phyloP scores from a whole-genome alignment of 2,888 invertebrate species.

The Acanthosoma haemorrhoidale region DNA sequence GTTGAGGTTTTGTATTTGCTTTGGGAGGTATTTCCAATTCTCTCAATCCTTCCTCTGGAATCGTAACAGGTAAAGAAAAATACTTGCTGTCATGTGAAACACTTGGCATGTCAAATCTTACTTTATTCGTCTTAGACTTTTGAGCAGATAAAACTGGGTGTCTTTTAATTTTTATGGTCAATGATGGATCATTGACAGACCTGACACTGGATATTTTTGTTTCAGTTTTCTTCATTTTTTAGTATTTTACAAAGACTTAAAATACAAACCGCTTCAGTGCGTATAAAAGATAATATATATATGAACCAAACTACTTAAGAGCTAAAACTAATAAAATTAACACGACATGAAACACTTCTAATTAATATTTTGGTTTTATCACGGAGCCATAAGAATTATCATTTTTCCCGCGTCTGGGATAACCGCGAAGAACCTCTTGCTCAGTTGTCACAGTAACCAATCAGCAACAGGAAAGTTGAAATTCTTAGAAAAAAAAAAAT shows the following conservation, averaged over 20 bases:
- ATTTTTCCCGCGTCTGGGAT: slow-evolving; percentile 12
- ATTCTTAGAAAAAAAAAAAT: background rate
- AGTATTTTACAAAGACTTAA: background rate
- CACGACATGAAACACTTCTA: background rate
- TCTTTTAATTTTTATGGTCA: slow-evolving; percentile 17
- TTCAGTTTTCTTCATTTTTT: slow-evolving; percentile 16
- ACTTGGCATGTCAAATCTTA: background rate
- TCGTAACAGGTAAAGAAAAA: background rate
- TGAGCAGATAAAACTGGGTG: background rate
- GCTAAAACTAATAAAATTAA: background rate
- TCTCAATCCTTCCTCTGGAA: background rate
- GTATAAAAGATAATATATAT: background rate
- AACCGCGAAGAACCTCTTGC: background rate
- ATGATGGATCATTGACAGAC: background rate
- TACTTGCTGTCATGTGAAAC: background rate
- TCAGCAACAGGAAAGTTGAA: background rate
- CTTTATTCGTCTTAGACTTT: background rate
- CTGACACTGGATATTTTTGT: slow-evolving; percentile 13
- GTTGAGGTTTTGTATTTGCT: background rate
- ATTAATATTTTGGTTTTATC: background rate
- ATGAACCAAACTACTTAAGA: background rate
- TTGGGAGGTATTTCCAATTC: background rate
- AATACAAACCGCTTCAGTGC: background rate
- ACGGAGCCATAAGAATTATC: background rate
- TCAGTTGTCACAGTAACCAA: slow-evolving; percentile 4